Evolutionary conservation across 2,888 invertebrate genomes (phyloP).

Genomic region (Rambutsinella grinnellia): DNA sequence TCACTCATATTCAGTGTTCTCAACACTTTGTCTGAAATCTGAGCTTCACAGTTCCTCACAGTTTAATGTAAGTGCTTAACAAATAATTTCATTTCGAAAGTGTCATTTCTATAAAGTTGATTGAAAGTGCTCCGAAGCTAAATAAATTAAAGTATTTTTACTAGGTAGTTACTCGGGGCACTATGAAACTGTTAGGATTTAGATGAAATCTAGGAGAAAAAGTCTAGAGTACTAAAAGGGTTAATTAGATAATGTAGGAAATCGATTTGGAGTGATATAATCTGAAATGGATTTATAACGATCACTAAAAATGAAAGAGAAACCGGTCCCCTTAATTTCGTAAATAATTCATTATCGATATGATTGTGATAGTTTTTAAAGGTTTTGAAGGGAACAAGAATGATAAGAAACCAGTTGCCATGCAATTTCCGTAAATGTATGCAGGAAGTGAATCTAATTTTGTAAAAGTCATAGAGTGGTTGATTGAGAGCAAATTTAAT

Average conservation of each 20-base stretch:
- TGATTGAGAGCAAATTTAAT: background rate
- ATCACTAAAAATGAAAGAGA: background rate
- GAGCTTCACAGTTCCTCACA: background rate
- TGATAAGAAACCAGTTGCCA: background rate
- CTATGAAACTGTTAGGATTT: background rate
- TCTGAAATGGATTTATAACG: background rate
- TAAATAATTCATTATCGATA: background rate
- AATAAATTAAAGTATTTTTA: background rate
- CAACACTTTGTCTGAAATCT: slow-evolving; percentile 14
- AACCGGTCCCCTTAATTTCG: background rate
- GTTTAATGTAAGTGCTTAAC: slow-evolving; percentile 23
- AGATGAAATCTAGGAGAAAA: background rate
- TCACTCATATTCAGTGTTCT: slow-evolving; percentile 15
- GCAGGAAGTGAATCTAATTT: background rate
- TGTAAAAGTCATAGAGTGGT: no score
- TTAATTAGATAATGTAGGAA: background rate
- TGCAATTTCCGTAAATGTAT: background rate
- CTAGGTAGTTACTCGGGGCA: background rate
- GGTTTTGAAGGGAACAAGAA: background rate
- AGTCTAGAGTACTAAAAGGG: background rate
- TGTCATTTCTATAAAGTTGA: background rate
- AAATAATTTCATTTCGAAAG: background rate
- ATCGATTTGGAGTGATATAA: background rate
- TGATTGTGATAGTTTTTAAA: background rate
- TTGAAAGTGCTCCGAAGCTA: background rate